These are phyloP conservation scores for Vicugna pacos DNA, from an alignment of 2,113 vertebrate genomes.

Conservation along the genomic window DNA sequence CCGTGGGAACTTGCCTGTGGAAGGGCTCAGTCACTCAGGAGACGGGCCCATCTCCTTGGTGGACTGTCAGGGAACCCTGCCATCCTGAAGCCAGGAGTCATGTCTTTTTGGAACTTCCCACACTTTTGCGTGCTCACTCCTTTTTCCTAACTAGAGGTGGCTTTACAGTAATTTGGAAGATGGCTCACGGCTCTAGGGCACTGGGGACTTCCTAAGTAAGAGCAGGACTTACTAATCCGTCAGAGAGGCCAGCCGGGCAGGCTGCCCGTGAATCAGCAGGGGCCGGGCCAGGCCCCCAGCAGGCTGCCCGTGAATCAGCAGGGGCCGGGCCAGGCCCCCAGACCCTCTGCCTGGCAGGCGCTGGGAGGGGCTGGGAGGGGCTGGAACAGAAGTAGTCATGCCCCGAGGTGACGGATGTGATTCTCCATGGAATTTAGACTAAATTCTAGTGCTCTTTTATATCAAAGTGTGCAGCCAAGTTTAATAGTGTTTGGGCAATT, in stretches of 20 bases:
- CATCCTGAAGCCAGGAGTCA: background rate
- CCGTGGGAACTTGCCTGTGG: background rate
- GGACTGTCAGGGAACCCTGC: background rate
- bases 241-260: background rate
- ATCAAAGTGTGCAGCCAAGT: background rate
- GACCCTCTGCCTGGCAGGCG: background rate
- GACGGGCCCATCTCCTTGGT: background rate
- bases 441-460: background rate
- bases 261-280: background rate
- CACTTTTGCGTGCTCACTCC: background rate
- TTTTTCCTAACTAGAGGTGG: background rate
- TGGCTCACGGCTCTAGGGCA: background rate
- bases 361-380: background rate
- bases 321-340: background rate
- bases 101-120: background rate
- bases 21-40: background rate
- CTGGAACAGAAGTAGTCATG: background rate
- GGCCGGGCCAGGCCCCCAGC: background rate
- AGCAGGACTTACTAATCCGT: background rate
- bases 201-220: constrained; percentile 1
- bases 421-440: background rate
- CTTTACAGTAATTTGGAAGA: background rate
- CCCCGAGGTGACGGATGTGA: background rate
- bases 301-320: background rate
- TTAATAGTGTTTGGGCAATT: background rate